phyloP scores from a whole-genome alignment of 1,140 invertebrate genomes.

The Rhagoletis pomonella region DNA sequence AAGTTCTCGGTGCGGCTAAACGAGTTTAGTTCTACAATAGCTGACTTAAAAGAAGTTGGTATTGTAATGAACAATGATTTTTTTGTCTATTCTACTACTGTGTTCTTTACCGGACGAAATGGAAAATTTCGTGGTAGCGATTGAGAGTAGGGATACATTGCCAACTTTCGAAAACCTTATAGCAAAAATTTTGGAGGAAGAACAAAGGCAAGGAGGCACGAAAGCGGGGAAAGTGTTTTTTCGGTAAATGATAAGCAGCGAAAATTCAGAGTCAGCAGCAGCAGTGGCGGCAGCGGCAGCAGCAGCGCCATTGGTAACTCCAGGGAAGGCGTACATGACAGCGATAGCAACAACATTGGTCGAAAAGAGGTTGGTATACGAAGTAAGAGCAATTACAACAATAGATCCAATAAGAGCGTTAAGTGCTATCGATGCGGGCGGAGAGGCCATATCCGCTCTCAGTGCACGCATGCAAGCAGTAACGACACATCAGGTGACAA shows the following conservation, averaged over 20 bases:
- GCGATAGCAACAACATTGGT: neutral
- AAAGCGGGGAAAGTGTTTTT: constrained; percentile 41
- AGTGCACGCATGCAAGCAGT: constrained; percentile 14
- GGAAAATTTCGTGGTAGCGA: constrained; percentile 56
- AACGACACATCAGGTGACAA: neutral
- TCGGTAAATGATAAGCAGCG: neutral
- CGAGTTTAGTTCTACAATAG: constrained; percentile 48
- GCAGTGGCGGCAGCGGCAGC: neutral
- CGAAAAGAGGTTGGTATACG: neutral
- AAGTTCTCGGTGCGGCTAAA: constrained; percentile 52
- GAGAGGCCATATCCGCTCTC: constrained; percentile 53
- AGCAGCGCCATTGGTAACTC: no score
- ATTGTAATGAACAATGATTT: constrained; percentile 1
- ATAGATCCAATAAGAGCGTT: constrained; percentile 24
- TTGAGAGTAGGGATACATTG: constrained; percentile 55
- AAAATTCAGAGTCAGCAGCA: no score
- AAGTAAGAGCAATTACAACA: neutral
- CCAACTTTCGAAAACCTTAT: no score
- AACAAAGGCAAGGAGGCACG: constrained; percentile 37
- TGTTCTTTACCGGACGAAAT: constrained; percentile 55
- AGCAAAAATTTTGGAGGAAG: constrained; percentile 56
- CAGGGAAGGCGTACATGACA: neutral
- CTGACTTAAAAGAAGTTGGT: constrained; percentile 49
- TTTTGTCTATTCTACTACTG: constrained; percentile 39
- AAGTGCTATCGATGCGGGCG: constrained; percentile 53